Percentiles rank a stretch among this genome's conserved stretches.
phyloP scores from a whole-genome alignment of 92 coral and sea anemone species.

The Heliopora coerulea region DNA sequence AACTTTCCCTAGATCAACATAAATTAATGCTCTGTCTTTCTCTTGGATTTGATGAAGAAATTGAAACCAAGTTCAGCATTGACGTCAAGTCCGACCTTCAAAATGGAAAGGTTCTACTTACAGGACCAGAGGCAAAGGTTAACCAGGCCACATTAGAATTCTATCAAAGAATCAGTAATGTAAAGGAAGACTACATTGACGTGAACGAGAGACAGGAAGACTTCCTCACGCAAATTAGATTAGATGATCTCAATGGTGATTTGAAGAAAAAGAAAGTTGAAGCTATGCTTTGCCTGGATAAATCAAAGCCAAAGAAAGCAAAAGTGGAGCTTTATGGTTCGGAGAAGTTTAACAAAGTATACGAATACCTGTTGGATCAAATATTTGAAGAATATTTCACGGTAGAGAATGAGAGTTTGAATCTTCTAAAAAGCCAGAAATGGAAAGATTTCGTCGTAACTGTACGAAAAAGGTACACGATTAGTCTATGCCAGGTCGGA shows the following conservation, averaged over 20 bases:
- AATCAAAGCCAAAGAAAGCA: background rate
- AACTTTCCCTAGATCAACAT: background rate
- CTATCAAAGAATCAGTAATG: background rate
- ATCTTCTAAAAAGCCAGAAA: constrained; percentile 47
- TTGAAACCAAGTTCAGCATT: background rate
- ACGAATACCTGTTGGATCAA: background rate
- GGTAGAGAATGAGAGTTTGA: constrained; percentile 55
- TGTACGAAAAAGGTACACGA: background rate
- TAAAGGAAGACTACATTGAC: constrained; percentile 12
- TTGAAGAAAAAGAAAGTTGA: background rate
- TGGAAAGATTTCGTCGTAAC: constrained; percentile 49
- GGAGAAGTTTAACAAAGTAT: background rate
- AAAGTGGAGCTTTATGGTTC: background rate
- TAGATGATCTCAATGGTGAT: background rate
- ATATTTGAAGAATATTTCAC: constrained; percentile 47
- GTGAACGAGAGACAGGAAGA: background rate
- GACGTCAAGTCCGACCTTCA: background rate
- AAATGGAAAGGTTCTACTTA: background rate
- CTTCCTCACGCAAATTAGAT: constrained; percentile 1
- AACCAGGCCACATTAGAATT: background rate
- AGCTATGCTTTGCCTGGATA: background rate
- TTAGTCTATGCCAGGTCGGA: background rate
- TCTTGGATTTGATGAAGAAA: constrained; percentile 3
- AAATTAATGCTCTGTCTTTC: constrained; percentile 1
- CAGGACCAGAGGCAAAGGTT: background rate